Conservation (phyloP, 1,140 invertebrate genomes). For the Rhagoletis pomonella region DNA sequence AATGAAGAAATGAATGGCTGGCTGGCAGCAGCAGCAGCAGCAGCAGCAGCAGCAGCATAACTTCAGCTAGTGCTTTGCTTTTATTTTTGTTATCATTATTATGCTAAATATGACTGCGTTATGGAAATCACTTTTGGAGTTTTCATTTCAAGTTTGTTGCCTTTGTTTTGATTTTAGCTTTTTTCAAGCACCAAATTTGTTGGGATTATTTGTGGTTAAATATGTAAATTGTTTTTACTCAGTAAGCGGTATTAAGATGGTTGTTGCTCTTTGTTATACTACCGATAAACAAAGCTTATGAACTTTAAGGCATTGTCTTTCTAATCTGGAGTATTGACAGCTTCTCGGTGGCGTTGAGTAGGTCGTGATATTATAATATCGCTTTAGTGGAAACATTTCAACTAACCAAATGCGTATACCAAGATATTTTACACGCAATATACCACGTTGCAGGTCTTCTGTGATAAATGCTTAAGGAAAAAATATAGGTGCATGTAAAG, state of each 20-base stretch:
- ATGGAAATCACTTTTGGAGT: conserved; percentile 50
- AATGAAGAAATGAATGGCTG: background rate
- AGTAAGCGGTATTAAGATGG: background rate
- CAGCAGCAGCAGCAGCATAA: background rate
- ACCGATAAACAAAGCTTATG: background rate
- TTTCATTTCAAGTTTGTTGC: conserved; percentile 27
- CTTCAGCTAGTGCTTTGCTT: background rate
- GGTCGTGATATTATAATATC: too few relatives aligned
- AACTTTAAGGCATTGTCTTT: background rate
- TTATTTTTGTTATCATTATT: conserved; percentile 52
- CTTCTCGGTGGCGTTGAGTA: background rate
- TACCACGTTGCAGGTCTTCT: too few relatives aligned
- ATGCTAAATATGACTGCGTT: conserved; percentile 50
- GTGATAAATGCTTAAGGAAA: too few relatives aligned
- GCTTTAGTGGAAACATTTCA: background rate
- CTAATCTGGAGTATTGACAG: background rate
- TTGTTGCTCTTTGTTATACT: background rate
- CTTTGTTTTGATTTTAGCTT: background rate
- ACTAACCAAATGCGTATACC: background rate
- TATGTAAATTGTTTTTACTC: background rate
- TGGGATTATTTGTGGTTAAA: background rate
- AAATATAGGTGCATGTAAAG: too few relatives aligned
- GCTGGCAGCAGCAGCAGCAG: too few relatives aligned
- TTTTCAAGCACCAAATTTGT: background rate
- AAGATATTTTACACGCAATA: background rate